A percentile compares a stretch with the other conserved stretches of the same genome.
phyloP scores from a whole-genome alignment of 2,113 vertebrate genomes.

The Crotalus horridus region DNA sequence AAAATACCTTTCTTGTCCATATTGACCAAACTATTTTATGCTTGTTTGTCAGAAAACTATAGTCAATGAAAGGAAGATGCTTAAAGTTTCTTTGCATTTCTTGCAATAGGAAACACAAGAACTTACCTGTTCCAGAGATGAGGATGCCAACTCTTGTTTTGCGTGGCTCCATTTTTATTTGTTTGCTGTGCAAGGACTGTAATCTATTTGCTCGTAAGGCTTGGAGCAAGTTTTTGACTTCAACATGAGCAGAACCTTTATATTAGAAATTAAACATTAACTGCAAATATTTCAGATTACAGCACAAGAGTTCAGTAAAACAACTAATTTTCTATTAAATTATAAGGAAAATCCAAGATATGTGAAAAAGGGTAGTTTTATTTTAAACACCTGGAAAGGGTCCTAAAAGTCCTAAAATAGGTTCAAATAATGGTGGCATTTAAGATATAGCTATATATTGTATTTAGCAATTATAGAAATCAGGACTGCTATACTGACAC shows the following conservation, averaged over 20 bases:
- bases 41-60: neutral
- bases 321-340: neutral
- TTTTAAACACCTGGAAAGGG: neutral
- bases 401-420: neutral
- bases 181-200: constrained; percentile 31
- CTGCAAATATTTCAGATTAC: neutral
- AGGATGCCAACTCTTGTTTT: constrained; percentile 85
- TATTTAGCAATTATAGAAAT: neutral
- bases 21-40: neutral
- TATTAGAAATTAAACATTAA: neutral
- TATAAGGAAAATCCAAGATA: neutral
- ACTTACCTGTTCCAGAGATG: constrained; percentile 92
- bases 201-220: constrained; percentile 59
- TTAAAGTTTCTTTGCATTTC: neutral
- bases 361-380: neutral
- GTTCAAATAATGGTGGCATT: neutral
- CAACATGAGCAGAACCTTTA: constrained; percentile 65
- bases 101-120: neutral
- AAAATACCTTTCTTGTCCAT: neutral
- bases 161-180: constrained; percentile 55
- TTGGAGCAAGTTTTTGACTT: constrained; percentile 66
- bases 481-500: neutral
- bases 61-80: neutral
- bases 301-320: neutral
- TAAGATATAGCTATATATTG: neutral